phyloP scores from a whole-genome alignment of 1,140 invertebrate genomes.

The Drosophila pectinifera region DNA sequence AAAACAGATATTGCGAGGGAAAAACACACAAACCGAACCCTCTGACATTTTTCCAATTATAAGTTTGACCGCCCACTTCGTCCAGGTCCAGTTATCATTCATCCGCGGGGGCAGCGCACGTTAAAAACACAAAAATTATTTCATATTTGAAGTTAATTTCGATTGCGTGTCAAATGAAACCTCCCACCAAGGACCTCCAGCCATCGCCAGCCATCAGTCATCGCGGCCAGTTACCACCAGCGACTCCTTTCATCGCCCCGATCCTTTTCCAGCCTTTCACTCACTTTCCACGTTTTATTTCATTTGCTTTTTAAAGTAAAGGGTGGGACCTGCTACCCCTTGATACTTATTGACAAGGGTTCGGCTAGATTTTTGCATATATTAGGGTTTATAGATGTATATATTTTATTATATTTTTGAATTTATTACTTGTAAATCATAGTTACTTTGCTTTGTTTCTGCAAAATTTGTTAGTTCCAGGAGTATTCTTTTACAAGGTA shows the following conservation, averaged over 20 bases:
- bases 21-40: constrained; percentile 31
- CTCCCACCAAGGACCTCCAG: constrained; percentile 5
- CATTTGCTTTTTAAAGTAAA: constrained; percentile 6
- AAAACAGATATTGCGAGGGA: not conserved
- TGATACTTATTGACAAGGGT: not conserved
- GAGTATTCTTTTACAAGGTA: not conserved
- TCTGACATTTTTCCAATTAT: constrained; percentile 76
- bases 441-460: not conserved
- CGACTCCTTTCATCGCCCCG: constrained; percentile 39
- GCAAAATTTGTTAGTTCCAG: not conserved
- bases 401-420: not conserved
- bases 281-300: constrained; percentile 21
- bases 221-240: constrained; percentile 19
- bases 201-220: constrained; percentile 3
- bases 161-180: constrained; percentile 75
- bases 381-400: not conserved
- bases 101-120: constrained; percentile 46
- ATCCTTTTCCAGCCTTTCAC: constrained; percentile 25
- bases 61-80: constrained; percentile 49
- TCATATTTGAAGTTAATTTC: constrained; percentile 84
- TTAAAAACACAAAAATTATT: constrained; percentile 83
- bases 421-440: not conserved
- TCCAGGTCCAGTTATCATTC: constrained; percentile 48
- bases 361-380: not conserved
- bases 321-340: not conserved